Evolutionary conservation across 2,113 vertebrate genomes (phyloP).

Genomic region (Regulus satrapa): DNA sequence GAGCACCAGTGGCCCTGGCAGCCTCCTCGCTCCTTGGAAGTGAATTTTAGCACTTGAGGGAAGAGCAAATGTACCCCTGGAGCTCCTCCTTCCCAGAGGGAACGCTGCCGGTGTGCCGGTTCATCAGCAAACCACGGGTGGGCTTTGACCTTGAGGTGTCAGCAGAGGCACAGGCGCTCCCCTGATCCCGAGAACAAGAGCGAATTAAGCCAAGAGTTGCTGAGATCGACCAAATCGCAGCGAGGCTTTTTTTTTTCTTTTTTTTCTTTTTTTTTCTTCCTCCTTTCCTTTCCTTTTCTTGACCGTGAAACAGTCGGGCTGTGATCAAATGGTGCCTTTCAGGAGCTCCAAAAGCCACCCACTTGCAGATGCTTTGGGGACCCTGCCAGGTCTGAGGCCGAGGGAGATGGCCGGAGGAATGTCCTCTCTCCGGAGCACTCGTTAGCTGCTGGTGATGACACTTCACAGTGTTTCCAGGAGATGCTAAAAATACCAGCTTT

Average conservation of each 20-base stretch:
- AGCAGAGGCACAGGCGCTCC: neutral
- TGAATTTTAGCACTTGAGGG: neutral
- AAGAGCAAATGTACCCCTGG: neutral
- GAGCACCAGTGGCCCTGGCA: neutral
- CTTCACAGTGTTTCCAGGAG: neutral
- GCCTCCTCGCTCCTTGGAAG: neutral
- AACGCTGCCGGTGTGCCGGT: neutral
- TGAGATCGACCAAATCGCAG: neutral
- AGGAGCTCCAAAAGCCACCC: constrained; percentile 8
- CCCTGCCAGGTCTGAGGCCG: neutral
- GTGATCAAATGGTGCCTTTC: neutral
- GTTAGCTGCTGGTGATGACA: constrained; percentile 8
- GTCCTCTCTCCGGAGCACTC: neutral
- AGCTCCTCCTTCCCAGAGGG: neutral
- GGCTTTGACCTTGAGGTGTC: constrained; percentile 32
- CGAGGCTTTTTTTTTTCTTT: neutral
- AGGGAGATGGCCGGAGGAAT: constrained; percentile 8
- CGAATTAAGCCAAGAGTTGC: neutral
- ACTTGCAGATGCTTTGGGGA: neutral
- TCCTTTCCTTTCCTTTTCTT: neutral
- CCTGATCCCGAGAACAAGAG: neutral
- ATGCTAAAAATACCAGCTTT: constrained; percentile 49
- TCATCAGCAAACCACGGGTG: neutral
- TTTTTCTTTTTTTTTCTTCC: neutral
- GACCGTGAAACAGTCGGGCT: neutral